Conservation (phyloP, 2,888 invertebrate species). For the Diplolepis rosae region DNA sequence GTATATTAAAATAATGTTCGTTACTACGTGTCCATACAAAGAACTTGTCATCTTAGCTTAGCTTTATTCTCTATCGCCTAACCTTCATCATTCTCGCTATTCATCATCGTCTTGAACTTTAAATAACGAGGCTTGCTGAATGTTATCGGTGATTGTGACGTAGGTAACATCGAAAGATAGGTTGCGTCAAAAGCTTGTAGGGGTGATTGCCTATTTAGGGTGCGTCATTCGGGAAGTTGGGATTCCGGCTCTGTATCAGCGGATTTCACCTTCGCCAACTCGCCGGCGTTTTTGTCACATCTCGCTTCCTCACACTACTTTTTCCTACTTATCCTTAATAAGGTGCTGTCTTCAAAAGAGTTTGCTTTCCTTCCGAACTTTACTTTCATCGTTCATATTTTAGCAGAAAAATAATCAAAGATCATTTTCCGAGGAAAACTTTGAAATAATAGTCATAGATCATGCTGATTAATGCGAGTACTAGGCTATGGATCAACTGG, state of each 20-base stretch:
- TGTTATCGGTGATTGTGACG: slow-evolving; percentile 51
- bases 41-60: neutral
- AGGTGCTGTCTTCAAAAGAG: neutral
- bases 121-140: slow-evolving; percentile 49
- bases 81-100: slow-evolving; percentile 29
- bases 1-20: neutral
- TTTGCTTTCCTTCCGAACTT: neutral
- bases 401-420: neutral
- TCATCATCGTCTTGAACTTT: slow-evolving; percentile 46
- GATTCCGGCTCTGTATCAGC: neutral
- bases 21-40: neutral
- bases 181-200: slow-evolving; percentile 43
- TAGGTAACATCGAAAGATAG: slow-evolving; percentile 46
- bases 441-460: neutral
- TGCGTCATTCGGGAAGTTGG: slow-evolving; percentile 35
- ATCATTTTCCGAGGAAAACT: neutral
- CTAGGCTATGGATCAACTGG: too few species aligned
- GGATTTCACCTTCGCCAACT: neutral
- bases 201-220: slow-evolving; percentile 46
- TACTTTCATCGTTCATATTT: slow-evolving; percentile 57
- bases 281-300: neutral
- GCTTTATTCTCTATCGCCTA: neutral
- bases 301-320: neutral
- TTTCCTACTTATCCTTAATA: neutral
- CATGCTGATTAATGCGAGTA: too few species aligned